Base-by-base conservation (phyloP, 2,888 invertebrate genomes). In the Harpagoxenus sublaevis region DNA sequence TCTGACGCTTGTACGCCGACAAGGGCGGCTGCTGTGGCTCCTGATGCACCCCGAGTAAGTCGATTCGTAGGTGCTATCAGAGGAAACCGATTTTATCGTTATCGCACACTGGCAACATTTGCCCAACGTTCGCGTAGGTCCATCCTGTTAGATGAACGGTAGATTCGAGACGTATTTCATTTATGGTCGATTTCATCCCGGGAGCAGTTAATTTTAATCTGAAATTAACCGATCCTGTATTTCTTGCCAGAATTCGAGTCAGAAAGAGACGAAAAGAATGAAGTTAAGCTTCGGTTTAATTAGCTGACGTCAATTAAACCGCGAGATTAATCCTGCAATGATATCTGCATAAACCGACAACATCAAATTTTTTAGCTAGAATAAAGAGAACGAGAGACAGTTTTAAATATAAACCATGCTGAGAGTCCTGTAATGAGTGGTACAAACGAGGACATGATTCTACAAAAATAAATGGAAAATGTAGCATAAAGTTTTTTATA, bases 1-100 rank as follows among this genome's bases (percentile, higher is more conserved):
- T 88, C 74, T 71, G 90, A 85, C 65, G 84, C 81, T 84, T 53
- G 83, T 65, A 60, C 48, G 55, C 81, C 71, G 85, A 81, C 88
- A 68, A 82, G 79, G 65, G 53, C 83, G 83, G 79, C 70, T 68
- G 74, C 51, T 81, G 66, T 71, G 48, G 84, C 82, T 83, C 65
- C 83, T 83, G 77, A 83, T 81, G 79, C 65, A 73, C 39, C 81
- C 53, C 62, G 35, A 60, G 62, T 42, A 31, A 68, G 66, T 48
- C 73, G 82, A 81, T 73, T 45, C 63, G 63, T 77, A 82, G 35
- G 70, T 31, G 23, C 60, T 71, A 71, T 79, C 45, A 39, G 48
- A 48, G 73, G 48, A 60, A 73, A 60, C 60, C 48, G 79, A 81
- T 81, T 81, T 81, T 81, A 81, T 79, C 79, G 79, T 60, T 79